These are phyloP conservation scores for Papilio helenus DNA, from an alignment of 1,140 invertebrate species.

Conservation along the genomic window DNA sequence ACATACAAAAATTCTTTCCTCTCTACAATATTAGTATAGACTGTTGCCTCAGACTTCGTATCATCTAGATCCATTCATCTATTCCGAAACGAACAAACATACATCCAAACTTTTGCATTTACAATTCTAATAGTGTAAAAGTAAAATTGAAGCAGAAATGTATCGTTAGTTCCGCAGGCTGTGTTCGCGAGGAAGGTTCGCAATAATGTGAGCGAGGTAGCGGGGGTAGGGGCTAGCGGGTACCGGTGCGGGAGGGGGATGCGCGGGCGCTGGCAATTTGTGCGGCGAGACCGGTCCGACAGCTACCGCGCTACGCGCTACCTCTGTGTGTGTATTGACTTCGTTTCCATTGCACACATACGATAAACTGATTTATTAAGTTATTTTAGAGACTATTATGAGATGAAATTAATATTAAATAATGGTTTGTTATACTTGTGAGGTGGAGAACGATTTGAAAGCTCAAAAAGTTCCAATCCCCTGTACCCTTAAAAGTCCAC, in stretches of 20 bases:
- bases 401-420: no score
- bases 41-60: no score
- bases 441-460: no score
- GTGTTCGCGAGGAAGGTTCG: not conserved
- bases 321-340: constrained; percentile 17
- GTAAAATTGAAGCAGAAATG: not conserved
- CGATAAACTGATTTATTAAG: constrained; percentile 23
- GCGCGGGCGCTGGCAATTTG: constrained; percentile 26
- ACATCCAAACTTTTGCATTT: not conserved
- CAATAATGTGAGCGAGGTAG: constrained; percentile 8
- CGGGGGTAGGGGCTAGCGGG: not conserved
- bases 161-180: not conserved
- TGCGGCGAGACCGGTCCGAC: constrained; percentile 44
- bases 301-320: constrained; percentile 57
- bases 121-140: not conserved
- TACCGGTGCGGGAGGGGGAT: not conserved
- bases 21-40: no score
- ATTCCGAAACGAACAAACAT: no score
- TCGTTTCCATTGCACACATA: constrained; percentile 39
- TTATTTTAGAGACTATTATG: not conserved
- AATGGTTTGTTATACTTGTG: no score
- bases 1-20: no score
- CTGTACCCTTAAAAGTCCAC: no score
- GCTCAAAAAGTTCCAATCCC: no score
- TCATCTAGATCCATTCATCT: no score